Percentiles rank a stretch among this genome's conserved stretches.
Evolutionary conservation across 2,113 vertebrate species (phyloP).

Genomic region (Osmerus eperlanus): DNA sequence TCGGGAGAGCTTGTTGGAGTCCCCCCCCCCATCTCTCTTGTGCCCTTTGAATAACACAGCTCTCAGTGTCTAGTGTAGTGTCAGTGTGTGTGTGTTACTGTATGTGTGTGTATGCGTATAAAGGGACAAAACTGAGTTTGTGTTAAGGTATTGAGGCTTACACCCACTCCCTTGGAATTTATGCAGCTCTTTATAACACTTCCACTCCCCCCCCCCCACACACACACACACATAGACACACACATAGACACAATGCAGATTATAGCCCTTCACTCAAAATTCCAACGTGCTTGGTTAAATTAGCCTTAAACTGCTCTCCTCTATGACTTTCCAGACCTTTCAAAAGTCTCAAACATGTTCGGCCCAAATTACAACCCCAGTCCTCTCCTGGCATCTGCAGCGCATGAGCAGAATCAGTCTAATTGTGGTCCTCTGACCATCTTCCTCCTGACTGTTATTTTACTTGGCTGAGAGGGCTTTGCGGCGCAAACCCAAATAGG

Average conservation of each 20-base stretch:
- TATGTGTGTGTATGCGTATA: no score
- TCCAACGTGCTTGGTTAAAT: slow-evolving; percentile 28
- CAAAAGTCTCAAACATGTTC: slow-evolving; percentile 46
- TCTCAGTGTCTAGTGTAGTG: slow-evolving; percentile 8
- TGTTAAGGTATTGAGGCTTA: slow-evolving; percentile 30
- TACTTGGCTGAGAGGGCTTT: slow-evolving; percentile 59
- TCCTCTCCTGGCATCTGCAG: slow-evolving; percentile 42
- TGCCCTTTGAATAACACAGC: slow-evolving; percentile 43
- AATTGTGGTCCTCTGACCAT: slow-evolving; percentile 63
- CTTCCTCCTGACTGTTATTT: slow-evolving; percentile 64
- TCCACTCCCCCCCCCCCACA: not conserved
- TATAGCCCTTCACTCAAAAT: slow-evolving; percentile 33
- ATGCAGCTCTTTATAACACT: slow-evolving; percentile 24
- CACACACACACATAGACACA: no score
- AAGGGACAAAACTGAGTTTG: no score
- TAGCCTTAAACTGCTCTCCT: no score
- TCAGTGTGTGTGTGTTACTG: no score
- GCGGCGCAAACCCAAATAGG: slow-evolving; percentile 56
- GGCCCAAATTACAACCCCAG: slow-evolving; percentile 56
- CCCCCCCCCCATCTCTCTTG: slow-evolving; percentile 26
- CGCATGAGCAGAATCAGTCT: slow-evolving; percentile 56
- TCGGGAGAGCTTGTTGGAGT: slow-evolving; percentile 44
- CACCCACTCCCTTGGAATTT: slow-evolving; percentile 25
- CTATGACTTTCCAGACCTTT: no score
- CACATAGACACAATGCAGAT: not conserved